Evolutionary conservation across 2,888 invertebrate species (phyloP).

Genomic region (Zootermopsis nevadensis): DNA sequence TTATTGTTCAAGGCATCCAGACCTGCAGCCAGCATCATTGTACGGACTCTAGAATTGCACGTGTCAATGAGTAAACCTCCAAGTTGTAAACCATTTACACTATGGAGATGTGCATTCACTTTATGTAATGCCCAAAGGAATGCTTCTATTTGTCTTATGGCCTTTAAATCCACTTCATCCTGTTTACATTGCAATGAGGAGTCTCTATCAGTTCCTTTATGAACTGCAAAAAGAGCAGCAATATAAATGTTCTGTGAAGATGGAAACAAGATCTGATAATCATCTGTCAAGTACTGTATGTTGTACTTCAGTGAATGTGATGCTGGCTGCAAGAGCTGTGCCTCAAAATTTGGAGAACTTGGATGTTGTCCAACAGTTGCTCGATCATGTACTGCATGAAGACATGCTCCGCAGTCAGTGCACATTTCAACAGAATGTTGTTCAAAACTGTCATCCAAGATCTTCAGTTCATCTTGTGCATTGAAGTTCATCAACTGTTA

Average conservation of each 20-base stretch:
- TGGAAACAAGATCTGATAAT: slow-evolving; percentile 41
- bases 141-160: slow-evolving; percentile 61
- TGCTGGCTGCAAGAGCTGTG: background rate
- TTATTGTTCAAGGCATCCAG: slow-evolving; percentile 39
- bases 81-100: slow-evolving; percentile 53
- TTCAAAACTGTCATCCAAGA: slow-evolving; percentile 2
- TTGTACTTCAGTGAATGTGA: slow-evolving; percentile 9
- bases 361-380: slow-evolving; percentile 1
- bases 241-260: slow-evolving; percentile 48
- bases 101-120: slow-evolving; percentile 58
- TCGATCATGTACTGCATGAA: background rate
- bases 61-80: slow-evolving; percentile 58
- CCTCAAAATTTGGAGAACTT: background rate
- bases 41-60: slow-evolving; percentile 56
- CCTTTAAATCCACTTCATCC: slow-evolving; percentile 43
- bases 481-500: slow-evolving; percentile 28
- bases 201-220: slow-evolving; percentile 41
- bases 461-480: background rate
- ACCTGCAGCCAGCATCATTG: slow-evolving; percentile 52
- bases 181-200: slow-evolving; percentile 41
- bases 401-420: slow-evolving; percentile 9
- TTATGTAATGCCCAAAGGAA: slow-evolving; percentile 62
- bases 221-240: slow-evolving; percentile 47
- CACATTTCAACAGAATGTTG: background rate
- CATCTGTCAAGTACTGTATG: slow-evolving; percentile 17